Evolutionary conservation across 2,113 vertebrate species (phyloP).

Genomic region (Anhinga rufa): DNA sequence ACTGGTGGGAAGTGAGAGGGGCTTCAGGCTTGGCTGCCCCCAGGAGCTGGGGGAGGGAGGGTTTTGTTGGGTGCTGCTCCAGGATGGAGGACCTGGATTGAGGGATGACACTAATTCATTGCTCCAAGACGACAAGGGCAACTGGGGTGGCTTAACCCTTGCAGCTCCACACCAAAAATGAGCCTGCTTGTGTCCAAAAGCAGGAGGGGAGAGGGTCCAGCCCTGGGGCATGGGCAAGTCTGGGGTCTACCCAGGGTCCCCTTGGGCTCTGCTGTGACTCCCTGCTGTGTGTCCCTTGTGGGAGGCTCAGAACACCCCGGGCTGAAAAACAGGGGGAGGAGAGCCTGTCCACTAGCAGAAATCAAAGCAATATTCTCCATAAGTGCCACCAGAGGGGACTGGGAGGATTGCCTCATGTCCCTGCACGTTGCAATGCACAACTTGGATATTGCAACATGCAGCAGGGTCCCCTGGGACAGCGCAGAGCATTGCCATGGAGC

Average conservation of each 20-base stretch:
- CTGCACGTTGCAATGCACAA: no score
- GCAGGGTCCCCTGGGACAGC: background rate
- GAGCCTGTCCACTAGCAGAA: background rate
- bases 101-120: background rate
- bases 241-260: background rate
- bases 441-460: no score
- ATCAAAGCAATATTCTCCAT: background rate
- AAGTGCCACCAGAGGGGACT: background rate
- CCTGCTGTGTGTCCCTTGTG: rapidly evolving
- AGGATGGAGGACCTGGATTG: background rate
- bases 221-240: rapidly evolving
- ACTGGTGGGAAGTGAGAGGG: background rate
- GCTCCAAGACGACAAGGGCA: background rate
- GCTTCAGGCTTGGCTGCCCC: constrained; percentile 39
- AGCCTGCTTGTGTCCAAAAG: background rate
- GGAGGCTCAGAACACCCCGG: background rate
- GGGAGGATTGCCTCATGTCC: background rate
- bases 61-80: background rate
- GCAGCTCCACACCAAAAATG: rapidly evolving
- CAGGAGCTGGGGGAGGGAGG: background rate
- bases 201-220: background rate
- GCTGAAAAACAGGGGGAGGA: background rate
- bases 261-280: background rate
- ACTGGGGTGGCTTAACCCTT: background rate
- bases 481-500: background rate